These are phyloP conservation scores for Sphenodon punctatus DNA, from an alignment of 2,797 vertebrate species.

Conservation along the genomic window DNA sequence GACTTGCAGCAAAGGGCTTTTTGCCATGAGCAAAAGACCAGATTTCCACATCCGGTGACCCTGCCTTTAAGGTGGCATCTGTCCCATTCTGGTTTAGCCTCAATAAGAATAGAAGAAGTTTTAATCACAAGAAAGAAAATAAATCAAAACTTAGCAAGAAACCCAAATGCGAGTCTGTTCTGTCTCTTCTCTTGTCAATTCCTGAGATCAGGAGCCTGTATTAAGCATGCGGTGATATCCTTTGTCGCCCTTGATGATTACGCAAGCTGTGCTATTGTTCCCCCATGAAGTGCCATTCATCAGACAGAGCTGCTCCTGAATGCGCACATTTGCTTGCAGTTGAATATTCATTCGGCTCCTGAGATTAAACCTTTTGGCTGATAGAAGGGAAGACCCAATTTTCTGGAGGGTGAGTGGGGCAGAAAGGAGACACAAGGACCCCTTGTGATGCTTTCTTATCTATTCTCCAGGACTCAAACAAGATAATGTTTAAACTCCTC, in stretches of 20 bases:
- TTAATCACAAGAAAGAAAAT: background rate
- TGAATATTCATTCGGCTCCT: background rate
- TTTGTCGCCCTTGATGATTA: constrained; percentile 8
- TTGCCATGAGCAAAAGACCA: background rate
- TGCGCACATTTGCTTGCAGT: background rate
- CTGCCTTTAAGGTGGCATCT: background rate
- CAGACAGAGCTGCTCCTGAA: background rate
- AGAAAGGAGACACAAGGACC: background rate
- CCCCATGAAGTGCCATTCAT: background rate
- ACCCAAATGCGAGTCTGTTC: background rate
- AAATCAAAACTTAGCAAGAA: background rate
- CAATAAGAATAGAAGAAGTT: background rate
- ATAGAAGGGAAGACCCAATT: background rate
- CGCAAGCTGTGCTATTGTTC: constrained; percentile 13
- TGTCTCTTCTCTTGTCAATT: background rate
- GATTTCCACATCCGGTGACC: background rate
- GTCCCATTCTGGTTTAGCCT: background rate
- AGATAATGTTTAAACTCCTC: background rate
- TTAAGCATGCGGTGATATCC: constrained; percentile 21
- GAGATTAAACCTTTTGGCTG: background rate
- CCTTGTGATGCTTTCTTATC: background rate
- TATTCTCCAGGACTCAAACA: background rate
- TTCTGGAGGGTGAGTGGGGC: background rate
- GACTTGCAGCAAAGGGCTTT: too few relatives aligned
- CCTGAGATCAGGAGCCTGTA: background rate